Conservation (phyloP, 2,888 invertebrate species). For the Dynastes grantii region DNA sequence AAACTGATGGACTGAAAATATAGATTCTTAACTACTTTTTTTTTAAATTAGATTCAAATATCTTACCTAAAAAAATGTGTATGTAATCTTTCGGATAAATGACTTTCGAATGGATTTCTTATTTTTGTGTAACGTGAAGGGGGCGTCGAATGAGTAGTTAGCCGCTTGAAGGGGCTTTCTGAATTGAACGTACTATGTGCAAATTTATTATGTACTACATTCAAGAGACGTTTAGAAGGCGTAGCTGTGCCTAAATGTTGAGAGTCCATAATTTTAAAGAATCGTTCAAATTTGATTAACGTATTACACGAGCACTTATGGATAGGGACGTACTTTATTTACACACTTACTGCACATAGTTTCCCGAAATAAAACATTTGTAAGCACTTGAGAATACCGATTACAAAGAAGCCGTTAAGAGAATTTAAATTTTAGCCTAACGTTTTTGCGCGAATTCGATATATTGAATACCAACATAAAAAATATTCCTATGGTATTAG, state of each 20-base stretch:
- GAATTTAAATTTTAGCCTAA: conserved; percentile 42
- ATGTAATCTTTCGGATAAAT: conserved; percentile 77
- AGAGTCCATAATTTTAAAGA: conserved; percentile 54
- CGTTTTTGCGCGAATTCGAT: conserved; percentile 47
- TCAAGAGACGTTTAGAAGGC: conserved; percentile 50
- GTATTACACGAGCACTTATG: conserved; percentile 38
- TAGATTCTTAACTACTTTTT: conserved; percentile 41
- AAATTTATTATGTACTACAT: conserved; percentile 53
- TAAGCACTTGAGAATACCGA: not conserved
- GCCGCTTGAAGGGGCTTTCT: conserved; percentile 67
- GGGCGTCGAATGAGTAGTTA: conserved; percentile 73
- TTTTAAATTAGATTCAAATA: conserved; percentile 1
- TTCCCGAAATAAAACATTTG: not conserved
- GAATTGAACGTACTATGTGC: conserved; percentile 53
- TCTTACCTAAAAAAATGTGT: conserved; percentile 80
- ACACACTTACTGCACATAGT: conserved; percentile 25
- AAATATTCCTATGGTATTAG: not conserved
- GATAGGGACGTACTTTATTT: not conserved
- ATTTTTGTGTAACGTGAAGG: conserved; percentile 75
- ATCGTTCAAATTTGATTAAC: conserved; percentile 53
- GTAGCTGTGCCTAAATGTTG: conserved; percentile 50
- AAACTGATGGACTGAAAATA: conserved; percentile 68
- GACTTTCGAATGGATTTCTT: conserved; percentile 81
- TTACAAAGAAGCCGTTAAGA: conserved; percentile 39
- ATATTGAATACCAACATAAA: not conserved